Evolutionary conservation across 2,888 invertebrate genomes (phyloP), one percentile per base, ranked within the genome.

Genomic region (Palloptera scutellata): DNA sequence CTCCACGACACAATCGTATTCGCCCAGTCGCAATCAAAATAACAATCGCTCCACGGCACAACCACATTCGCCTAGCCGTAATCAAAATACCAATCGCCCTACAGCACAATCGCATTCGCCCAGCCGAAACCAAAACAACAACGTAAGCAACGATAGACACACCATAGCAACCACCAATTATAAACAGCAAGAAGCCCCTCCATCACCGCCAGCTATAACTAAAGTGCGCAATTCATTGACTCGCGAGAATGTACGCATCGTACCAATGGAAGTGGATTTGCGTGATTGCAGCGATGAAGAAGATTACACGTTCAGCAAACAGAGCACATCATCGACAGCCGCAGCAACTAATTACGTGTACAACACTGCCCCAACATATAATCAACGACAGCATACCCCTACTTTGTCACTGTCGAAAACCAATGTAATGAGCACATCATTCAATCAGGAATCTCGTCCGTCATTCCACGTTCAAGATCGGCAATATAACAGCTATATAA

Each of bases 341-440:
- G 8, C 43, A 2, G 12, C 63, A 48, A 17, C 45, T 13, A 64
- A 64, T 64, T 59, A 58, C 12, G 15, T 13, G 11, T 42, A 12
- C 19, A 59, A 30, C 19, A 15, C 8, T 48, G 15, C 48, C 10
- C 13, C 13, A 13, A 15, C 48, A n/a, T 13, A 13, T 15, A 48
- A 13, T 11, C 15, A 48, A 13, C 59, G 43, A 19, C 17, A 43
- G 1, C 45, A 19, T 0, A 43, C 42, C 0, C 19, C 59, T 41
- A 15, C 40, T 19, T 17, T 17, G 43, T 19, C 83, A 0, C 65
- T 84, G 40, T 72, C 77, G 0, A 84, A 81, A 60, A 79, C 82
- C 0, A 79, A 79, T 8, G 76, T 79, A 2, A 72, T 84, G 13
- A 83, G 82, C 13, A 84, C 84, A 3, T 81, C 83, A 0, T 84